phyloP scores from a whole-genome alignment of 2,888 invertebrate genomes.

The Eristalinus sepulchralis region DNA sequence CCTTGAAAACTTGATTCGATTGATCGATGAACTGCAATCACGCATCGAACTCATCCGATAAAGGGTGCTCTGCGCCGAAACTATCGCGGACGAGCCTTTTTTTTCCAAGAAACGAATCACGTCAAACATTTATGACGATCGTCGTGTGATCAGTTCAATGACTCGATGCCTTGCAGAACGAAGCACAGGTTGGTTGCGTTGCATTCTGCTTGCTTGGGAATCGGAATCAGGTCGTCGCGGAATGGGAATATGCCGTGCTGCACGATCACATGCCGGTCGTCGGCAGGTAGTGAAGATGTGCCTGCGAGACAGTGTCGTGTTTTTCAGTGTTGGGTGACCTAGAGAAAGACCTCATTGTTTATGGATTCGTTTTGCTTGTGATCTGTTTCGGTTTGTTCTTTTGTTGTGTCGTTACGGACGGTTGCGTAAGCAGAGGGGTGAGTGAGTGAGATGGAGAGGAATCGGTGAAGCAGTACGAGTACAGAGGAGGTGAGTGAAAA shows the following conservation, averaged over 20 bases:
- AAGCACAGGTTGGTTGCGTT: conserved; percentile 12
- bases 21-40: conserved; percentile 60
- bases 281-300: conserved; percentile 18
- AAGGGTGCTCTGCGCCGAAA: not conserved
- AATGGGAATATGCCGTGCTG: conserved; percentile 27
- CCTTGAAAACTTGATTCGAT: conserved; percentile 38
- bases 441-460: not conserved
- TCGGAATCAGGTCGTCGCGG: conserved; percentile 37
- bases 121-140: not conserved
- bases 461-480: not conserved
- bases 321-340: conserved; percentile 44
- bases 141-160: conserved; percentile 43
- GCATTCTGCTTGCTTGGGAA: not conserved
- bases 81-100: not conserved
- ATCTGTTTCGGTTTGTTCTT: not conserved
- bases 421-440: not conserved
- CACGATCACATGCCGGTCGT: conserved; percentile 34
- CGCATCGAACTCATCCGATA: conserved; percentile 41
- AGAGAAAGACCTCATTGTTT: conserved; percentile 30
- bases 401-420: conserved; percentile 17
- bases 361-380: not conserved
- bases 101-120: not conserved
- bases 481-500: not conserved
- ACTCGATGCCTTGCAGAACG: conserved; percentile 38
- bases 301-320: not conserved